phyloP scores from a whole-genome alignment of 1,140 invertebrate genomes.

The Caerostris darwini region DNA sequence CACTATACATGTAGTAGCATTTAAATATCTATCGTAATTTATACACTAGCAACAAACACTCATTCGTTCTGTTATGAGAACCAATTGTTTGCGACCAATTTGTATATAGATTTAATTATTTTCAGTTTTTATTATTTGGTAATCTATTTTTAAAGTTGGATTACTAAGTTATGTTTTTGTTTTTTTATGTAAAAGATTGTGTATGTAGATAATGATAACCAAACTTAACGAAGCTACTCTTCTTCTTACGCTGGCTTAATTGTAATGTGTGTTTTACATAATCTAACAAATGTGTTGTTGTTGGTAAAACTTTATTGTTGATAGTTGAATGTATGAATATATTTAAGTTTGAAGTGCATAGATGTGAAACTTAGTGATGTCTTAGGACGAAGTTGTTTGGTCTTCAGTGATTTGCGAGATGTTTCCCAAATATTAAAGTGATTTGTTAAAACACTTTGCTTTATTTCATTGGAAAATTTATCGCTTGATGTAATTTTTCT shows the following conservation, averaged over 20 bases:
- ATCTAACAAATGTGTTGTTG: neutral
- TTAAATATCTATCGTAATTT: neutral
- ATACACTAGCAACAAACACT: neutral
- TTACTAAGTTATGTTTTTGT: neutral
- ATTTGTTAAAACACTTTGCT: neutral
- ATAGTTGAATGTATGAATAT: constrained; percentile 18
- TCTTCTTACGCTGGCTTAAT: neutral
- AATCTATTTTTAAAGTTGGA: neutral
- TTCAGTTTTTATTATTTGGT: neutral
- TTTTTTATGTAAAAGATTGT: neutral
- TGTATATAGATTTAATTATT: constrained; percentile 4
- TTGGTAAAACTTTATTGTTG: constrained; percentile 18
- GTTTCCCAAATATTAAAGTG: neutral
- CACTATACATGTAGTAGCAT: neutral
- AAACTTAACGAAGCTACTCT: neutral
- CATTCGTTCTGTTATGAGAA: neutral
- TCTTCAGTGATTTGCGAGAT: neutral
- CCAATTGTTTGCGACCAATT: neutral
- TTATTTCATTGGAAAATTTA: neutral
- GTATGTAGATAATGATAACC: neutral
- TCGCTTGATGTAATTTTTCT: neutral
- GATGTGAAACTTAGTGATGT: neutral
- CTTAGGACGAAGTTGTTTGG: constrained; percentile 6
- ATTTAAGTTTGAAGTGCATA: constrained; percentile 38
- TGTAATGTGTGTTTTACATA: neutral